Percentiles rank a stretch among this genome's conserved stretches.
Evolutionary conservation across 2,113 vertebrate genomes (phyloP).

Genomic region (Piaya cayana): DNA sequence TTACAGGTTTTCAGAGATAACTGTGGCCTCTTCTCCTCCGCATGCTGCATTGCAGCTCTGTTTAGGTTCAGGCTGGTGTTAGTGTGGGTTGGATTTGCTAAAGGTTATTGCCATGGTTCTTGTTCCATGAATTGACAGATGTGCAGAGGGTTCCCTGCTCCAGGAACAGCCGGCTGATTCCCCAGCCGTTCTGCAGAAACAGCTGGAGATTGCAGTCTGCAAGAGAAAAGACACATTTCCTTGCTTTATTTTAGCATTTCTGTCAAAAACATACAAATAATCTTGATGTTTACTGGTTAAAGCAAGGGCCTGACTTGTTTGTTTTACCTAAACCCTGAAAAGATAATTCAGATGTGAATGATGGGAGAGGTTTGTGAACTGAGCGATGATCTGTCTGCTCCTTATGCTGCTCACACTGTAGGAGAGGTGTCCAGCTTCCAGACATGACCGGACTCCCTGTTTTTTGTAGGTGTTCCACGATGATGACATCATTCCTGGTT

Average conservation of each 20-base stretch:
- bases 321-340: neutral
- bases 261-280: neutral
- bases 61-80: neutral
- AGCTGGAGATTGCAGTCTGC: neutral
- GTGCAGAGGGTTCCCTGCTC: neutral
- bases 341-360: neutral
- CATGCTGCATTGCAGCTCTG: neutral
- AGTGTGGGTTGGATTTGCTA: neutral
- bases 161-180: neutral
- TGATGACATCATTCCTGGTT: conserved; percentile 92
- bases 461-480: conserved; percentile 88
- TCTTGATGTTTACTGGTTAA: neutral
- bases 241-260: neutral
- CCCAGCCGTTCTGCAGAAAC: neutral
- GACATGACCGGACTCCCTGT: neutral
- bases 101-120: neutral
- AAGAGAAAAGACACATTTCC: neutral
- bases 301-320: neutral
- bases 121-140: neutral
- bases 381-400: neutral
- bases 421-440: neutral
- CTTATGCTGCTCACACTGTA: neutral
- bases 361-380: neutral
- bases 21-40: neutral
- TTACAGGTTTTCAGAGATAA: neutral